phyloP scores from a whole-genome alignment of 2,113 vertebrate species.

The Petrocephalus zakoni region DNA sequence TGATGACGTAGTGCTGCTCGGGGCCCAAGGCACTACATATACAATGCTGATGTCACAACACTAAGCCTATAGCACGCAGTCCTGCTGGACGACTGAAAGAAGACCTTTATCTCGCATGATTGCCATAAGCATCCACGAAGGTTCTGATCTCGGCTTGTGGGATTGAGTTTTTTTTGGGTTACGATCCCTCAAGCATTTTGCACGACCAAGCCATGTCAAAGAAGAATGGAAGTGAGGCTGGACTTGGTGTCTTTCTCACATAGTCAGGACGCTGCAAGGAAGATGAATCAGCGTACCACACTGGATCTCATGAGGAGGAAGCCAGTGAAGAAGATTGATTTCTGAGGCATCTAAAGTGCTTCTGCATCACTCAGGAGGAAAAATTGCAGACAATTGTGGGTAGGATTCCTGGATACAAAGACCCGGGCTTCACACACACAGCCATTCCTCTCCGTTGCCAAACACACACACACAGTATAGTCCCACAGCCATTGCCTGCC shows the following conservation, averaged over 20 bases:
- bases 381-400: slow-evolving; percentile 1
- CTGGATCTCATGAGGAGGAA: not conserved
- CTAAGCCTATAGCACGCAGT: not conserved
- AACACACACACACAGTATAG: not conserved
- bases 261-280: not conserved
- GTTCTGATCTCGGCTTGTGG: not conserved
- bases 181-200: not conserved
- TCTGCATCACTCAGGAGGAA: not conserved
- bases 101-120: not conserved
- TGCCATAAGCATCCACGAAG: not conserved
- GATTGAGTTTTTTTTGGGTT: not conserved
- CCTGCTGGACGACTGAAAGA: not conserved
- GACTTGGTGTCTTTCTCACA: not conserved
- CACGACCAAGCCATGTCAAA: not conserved
- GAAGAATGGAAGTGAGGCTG: not conserved
- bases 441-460: not conserved
- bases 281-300: not conserved
- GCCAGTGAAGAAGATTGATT: not conserved
- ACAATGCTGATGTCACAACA: not conserved
- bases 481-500: not conserved
- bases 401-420: not conserved
- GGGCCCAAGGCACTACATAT: not conserved
- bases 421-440: not conserved
- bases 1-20: not conserved
- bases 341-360: not conserved